phyloP scores from a whole-genome alignment of 2,888 invertebrate genomes.

The Drosophila austrosaltans region DNA sequence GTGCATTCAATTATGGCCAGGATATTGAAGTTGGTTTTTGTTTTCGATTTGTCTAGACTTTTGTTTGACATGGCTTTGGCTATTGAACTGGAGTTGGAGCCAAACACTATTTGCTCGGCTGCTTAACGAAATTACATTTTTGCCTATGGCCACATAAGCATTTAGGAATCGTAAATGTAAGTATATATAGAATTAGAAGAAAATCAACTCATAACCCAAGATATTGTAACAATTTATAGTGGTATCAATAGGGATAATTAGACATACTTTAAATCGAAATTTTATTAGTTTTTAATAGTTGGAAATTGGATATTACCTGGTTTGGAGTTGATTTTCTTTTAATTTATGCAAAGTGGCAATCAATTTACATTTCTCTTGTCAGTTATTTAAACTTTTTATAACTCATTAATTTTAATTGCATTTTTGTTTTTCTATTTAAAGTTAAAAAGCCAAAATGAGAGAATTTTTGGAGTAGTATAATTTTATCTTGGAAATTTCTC shows the following conservation, averaged over 20 bases:
- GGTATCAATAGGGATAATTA: not conserved
- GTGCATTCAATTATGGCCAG: slow-evolving; percentile 73
- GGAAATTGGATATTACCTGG: too few species aligned
- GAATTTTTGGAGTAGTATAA: too few species aligned
- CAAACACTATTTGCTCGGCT: slow-evolving; percentile 49
- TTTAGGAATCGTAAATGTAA: slow-evolving; percentile 46
- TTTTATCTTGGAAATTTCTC: too few species aligned
- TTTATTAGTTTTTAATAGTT: too few species aligned
- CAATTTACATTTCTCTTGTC: too few species aligned
- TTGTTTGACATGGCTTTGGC: slow-evolving; percentile 60
- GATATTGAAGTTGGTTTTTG: slow-evolving; percentile 73
- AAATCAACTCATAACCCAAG: not conserved
- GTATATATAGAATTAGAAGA: slow-evolving; percentile 18
- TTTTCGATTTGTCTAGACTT: slow-evolving; percentile 73
- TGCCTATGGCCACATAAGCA: slow-evolving; percentile 25
- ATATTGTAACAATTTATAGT: not conserved
- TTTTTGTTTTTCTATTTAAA: too few species aligned
- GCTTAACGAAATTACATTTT: slow-evolving; percentile 71
- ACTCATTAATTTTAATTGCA: too few species aligned
- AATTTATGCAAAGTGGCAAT: too few species aligned
- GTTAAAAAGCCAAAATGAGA: too few species aligned
- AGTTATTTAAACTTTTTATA: too few species aligned
- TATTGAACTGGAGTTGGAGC: slow-evolving; percentile 8
- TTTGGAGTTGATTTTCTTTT: too few species aligned
- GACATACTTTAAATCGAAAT: too few species aligned